Base-by-base conservation (phyloP, 2,888 invertebrate genomes). In the Macaria liturata region DNA sequence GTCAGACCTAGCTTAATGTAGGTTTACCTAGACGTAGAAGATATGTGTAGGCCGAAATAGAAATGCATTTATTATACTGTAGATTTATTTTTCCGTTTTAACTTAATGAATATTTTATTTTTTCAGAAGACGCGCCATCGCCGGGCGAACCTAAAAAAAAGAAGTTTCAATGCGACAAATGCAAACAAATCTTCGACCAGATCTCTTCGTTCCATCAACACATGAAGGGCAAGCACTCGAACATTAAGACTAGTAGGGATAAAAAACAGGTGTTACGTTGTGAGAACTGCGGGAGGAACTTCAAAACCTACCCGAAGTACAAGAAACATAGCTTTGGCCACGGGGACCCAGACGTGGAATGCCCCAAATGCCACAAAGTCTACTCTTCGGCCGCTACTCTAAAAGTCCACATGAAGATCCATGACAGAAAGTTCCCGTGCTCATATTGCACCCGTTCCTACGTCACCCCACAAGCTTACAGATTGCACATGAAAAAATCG, bases 331-430 rank as follows among this genome's bases (percentile, higher is more conserved):
- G 83, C 64, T 70, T 81, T 32, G 85, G 84, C 0, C 92, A 92
- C 56, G 91, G 91, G 0, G 80, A 92, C 68, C 92, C 92, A 0
- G 86, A 92, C 0, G 57, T 87, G 4, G 91, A 92, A 74, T 92
- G 92, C 61, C 67, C 72, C 8, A 81, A 80, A 61, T 92, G 92
- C 70, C 79, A 76, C 20, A 92, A 92, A 71, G 91, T 92, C 0
- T 92, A 89, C 70, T 88, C 91, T 0, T 85, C 91, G 9, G 89
- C 91, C 61, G 86, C 84, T 54, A 86, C 86, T 5, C 70, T 92
- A 3, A 83, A 87, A 20, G 81, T 80, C 9, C 92, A 92, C 62
- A 70, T 70, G 9, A 87, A 86, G 64, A 84, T 89, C 34, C 92
- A 92, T 62, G 69, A 71, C 34, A 74, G 89, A 0, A 82, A 82